Base-by-base conservation (phyloP, 2,888 invertebrate species). In the Dexiosoma caninum region DNA sequence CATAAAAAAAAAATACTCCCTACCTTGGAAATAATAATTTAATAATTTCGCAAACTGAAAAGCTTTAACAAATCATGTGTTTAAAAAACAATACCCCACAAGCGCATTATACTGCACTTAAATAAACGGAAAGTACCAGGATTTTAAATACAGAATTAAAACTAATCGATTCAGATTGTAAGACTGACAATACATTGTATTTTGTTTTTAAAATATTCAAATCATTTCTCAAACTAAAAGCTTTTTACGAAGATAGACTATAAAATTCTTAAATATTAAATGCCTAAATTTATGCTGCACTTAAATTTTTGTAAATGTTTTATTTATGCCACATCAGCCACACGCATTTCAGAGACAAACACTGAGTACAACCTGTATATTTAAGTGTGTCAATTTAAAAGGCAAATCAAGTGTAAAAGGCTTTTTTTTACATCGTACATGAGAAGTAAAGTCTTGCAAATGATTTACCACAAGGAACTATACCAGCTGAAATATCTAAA, bases 321-420 rank as follows among this genome's bases (percentile, higher is more conserved):
- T 74, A 67, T 67, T 67, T 51, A 67, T 59, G 59, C 21, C 59
- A 49, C 35, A 72, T 23, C 12, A 51, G 8, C 27, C 12, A 14
- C 16, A 62, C 23, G 30, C 16, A 35, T n/a, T 27, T 3, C 3
- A 27, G 6, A 6, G 27, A 27, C 27, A 27, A 27, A 27, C 27
- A 2, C 27, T 70, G 21, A 32, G 14, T 4, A 12, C 40, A 57
- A 46, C 75, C 76, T 51, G 79, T 69, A 75, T 79, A 64, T 75
- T 75, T 69, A 76, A 75, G 64, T 75, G 70, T 76, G 79, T 70
- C 79, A 69, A 76, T 76, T 79, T 79, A 57, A 70, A 76, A 76
- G 62, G 75, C 79, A 76, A 76, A 76, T 76, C 76, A 70, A 64
- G 69, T 71, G 76, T 64, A 64, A 75, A 80, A 76, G 64, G 59